Evolutionary conservation across 2,888 invertebrate genomes (phyloP).

Genomic region (Coelogynopora nodosa): DNA sequence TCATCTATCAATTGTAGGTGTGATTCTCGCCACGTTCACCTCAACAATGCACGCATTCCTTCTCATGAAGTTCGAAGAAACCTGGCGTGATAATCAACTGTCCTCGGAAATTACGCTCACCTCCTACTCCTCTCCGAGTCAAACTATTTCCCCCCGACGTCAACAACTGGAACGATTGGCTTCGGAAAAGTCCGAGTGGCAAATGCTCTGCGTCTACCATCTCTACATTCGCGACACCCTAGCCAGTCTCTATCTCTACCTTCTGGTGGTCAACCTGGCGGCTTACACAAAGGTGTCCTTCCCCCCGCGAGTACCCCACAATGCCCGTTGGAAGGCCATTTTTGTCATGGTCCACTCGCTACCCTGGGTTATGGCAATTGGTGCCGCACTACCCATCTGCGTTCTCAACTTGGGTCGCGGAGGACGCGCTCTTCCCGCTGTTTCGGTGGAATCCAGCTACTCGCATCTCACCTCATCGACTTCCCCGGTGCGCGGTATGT

Average conservation of each 20-base stretch:
- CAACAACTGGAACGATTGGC: not conserved
- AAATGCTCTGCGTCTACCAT: not conserved
- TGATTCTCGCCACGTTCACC: not conserved
- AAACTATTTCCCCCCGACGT: not conserved
- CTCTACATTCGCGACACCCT: not conserved
- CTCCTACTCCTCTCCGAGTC: not conserved
- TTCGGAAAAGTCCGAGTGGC: not conserved
- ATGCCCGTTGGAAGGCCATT: not conserved
- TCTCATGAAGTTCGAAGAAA: not conserved
- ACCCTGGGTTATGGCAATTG: not conserved
- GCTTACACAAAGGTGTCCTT: not conserved
- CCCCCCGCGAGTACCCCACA: not conserved
- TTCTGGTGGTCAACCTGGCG: not conserved
- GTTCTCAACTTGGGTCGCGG: not conserved
- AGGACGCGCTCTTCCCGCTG: not conserved
- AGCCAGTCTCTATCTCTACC: not conserved
- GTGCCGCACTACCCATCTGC: not conserved
- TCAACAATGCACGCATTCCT: not conserved
- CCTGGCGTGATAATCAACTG: not conserved
- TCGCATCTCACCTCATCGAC: not conserved
- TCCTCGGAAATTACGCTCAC: not conserved
- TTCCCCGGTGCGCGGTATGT: not conserved
- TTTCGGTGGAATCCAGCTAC: not conserved
- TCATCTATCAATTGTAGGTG: not conserved
- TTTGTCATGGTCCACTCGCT: not conserved